Evolutionary conservation across 2,113 vertebrate species (phyloP).

Genomic region (Laticauda colubrina): DNA sequence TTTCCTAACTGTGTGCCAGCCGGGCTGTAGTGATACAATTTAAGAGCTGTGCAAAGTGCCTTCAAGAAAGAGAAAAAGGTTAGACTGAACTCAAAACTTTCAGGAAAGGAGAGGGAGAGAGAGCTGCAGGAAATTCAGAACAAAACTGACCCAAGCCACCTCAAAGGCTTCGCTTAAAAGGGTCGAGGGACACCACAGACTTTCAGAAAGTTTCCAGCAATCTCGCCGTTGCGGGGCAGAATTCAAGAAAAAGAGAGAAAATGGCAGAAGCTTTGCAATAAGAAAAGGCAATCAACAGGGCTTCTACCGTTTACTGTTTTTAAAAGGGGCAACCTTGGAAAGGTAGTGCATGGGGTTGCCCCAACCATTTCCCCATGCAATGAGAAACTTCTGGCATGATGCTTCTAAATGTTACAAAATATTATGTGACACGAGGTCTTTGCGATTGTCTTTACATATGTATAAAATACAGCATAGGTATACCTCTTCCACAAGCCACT

Average conservation of each 20-base stretch:
- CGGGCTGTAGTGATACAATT: not conserved
- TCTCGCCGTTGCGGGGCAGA: not conserved
- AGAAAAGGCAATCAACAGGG: not conserved
- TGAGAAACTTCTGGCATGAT: not conserved
- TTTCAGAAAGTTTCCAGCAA: not conserved
- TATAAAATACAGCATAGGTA: not conserved
- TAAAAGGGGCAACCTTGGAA: not conserved
- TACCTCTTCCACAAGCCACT: not conserved
- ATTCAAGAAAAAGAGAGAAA: not conserved
- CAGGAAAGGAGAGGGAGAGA: not conserved
- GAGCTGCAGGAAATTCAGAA: not conserved
- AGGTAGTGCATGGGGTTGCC: not conserved
- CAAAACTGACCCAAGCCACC: not conserved
- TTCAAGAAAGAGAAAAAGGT: not conserved
- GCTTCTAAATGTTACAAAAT: not conserved
- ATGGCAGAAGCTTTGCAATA: not conserved
- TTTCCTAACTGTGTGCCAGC: not conserved
- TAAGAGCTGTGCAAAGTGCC: not conserved
- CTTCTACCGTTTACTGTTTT: not conserved
- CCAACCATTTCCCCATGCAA: not conserved
- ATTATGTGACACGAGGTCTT: not conserved
- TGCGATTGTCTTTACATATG: not conserved
- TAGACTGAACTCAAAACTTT: not conserved
- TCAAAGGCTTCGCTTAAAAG: not conserved
- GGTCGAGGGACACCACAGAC: not conserved